Percentiles rank a stretch among this genome's conserved stretches.
Conservation (phyloP, 1,140 invertebrate genomes). For the Drosophila sp. region DNA sequence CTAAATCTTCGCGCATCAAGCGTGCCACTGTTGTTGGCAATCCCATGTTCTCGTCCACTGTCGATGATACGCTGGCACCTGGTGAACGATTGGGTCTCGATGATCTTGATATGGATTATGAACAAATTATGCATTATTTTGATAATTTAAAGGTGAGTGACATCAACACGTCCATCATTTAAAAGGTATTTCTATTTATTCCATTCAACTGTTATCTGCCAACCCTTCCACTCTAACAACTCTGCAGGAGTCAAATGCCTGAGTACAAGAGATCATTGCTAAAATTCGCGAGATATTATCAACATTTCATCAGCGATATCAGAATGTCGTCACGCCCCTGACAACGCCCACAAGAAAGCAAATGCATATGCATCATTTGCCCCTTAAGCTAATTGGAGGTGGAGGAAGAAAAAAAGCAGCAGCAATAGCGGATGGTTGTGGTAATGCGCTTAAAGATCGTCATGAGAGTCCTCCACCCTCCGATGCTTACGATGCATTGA, state of each 20-base stretch:
- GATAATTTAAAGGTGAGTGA: slow-evolving; percentile 95
- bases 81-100: slow-evolving; percentile 87
- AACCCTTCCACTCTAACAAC: slow-evolving; percentile 63
- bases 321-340: slow-evolving; percentile 71
- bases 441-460: neutral
- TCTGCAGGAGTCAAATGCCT: slow-evolving; percentile 89
- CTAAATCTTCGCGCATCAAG: slow-evolving; percentile 85
- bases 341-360: slow-evolving; percentile 65
- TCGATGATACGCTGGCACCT: slow-evolving; percentile 82
- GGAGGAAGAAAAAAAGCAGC: neutral
- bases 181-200: slow-evolving; percentile 42
- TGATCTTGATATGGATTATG: slow-evolving; percentile 96
- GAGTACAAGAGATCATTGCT: slow-evolving; percentile 91
- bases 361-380: slow-evolving; percentile 54
- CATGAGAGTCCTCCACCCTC: slow-evolving; percentile 14
- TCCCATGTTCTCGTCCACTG: slow-evolving; percentile 89
- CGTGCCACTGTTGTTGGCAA: slow-evolving; percentile 93
- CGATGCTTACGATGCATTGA: slow-evolving; percentile 46
- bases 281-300: slow-evolving; percentile 89
- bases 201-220: neutral
- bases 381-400: slow-evolving; percentile 52
- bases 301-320: slow-evolving; percentile 88
- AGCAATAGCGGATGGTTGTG: neutral
- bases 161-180: neutral
- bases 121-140: slow-evolving; percentile 98